Percentiles rank a stretch among this genome's conserved stretches.
Evolutionary conservation across 2,888 invertebrate species (phyloP).

Genomic region (Nudaria mundana): DNA sequence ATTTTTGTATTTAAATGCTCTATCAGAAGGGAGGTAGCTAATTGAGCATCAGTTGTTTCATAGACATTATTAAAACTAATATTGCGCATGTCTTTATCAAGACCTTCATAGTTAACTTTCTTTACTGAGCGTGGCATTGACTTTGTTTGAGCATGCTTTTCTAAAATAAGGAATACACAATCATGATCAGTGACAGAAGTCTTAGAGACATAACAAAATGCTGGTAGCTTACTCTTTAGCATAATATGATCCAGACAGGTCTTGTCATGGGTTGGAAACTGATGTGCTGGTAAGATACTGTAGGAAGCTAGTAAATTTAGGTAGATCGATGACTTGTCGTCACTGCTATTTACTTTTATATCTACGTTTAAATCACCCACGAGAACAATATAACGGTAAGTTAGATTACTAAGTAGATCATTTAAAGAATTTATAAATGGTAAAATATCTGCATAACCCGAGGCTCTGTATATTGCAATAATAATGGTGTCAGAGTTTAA

Average conservation of each 20-base stretch:
- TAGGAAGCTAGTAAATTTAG: too few species aligned
- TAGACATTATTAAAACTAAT: background rate
- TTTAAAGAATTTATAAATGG: too few species aligned
- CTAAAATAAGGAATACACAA: background rate
- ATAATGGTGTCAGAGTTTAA: too few species aligned
- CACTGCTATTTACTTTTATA: too few species aligned
- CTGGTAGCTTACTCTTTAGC: background rate
- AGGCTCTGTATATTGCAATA: too few species aligned
- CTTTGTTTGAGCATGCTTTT: background rate
- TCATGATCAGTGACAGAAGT: background rate
- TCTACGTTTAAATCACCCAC: too few species aligned
- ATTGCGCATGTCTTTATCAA: background rate
- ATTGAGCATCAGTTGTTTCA: background rate
- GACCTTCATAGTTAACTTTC: background rate
- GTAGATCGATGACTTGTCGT: too few species aligned
- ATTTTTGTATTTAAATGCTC: background rate
- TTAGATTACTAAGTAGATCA: too few species aligned
- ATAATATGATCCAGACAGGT: constrained; percentile 5
- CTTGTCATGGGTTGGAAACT: too few species aligned
- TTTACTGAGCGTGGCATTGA: background rate
- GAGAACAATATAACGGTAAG: too few species aligned
- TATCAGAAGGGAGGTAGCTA: background rate
- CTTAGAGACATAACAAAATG: background rate
- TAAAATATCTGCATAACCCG: too few species aligned
- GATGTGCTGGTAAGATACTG: too few species aligned